phyloP scores from a whole-genome alignment of 1,140 invertebrate genomes.

The Diachasmimorpha longicaudata region DNA sequence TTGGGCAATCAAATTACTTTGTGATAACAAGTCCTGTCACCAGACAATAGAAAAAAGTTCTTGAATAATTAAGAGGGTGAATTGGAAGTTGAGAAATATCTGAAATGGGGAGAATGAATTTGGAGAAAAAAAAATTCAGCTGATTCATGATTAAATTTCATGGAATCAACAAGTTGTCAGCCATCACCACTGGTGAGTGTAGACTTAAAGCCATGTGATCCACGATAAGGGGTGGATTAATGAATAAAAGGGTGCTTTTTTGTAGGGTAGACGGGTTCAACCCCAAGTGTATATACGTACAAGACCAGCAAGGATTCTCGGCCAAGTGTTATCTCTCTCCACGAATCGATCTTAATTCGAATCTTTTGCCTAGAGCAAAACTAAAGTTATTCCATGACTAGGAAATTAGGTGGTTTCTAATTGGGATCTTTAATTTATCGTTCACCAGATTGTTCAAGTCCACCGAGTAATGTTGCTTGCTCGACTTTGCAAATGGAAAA shows the following conservation, averaged over 20 bases:
- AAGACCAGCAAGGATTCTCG: not conserved
- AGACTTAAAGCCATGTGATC: not conserved
- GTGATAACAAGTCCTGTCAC: no score
- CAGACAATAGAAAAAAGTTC: not conserved
- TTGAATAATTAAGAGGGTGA: not conserved
- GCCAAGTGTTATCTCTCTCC: constrained; percentile 1
- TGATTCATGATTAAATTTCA: not conserved
- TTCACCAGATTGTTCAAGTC: not conserved
- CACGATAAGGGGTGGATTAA: constrained; percentile 13
- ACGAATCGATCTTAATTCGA: constrained; percentile 34
- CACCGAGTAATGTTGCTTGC: no score
- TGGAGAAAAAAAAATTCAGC: not conserved
- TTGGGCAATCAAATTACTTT: no score
- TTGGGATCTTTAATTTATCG: not conserved
- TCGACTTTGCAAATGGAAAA: no score
- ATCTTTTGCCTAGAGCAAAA: constrained; percentile 25
- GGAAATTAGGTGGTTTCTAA: constrained; percentile 27
- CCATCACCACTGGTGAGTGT: not conserved
- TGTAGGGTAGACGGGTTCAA: not conserved
- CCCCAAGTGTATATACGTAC: not conserved
- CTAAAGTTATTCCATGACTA: constrained; percentile 42
- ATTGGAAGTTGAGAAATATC: no score
- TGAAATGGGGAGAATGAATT: not conserved
- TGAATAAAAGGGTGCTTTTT: constrained; percentile 8
- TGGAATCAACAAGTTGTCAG: constrained; percentile 16